Evolutionary conservation across 2,888 invertebrate genomes (phyloP), one percentile per base, ranked within the genome.

Genomic region (Noctua pronuba): DNA sequence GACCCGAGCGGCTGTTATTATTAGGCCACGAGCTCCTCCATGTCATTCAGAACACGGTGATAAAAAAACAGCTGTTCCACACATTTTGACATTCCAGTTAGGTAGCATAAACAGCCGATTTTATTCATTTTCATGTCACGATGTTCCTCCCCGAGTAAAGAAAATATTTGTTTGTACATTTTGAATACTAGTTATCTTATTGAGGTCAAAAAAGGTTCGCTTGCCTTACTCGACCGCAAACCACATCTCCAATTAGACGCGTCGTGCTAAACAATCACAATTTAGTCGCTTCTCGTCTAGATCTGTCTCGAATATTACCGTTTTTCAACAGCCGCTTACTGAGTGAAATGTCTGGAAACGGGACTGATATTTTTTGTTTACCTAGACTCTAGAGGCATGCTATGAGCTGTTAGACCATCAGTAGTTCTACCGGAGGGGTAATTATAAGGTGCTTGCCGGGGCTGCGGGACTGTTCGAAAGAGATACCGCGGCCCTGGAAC

Each of bases 191-290:
- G 38, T 71, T 76, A 80, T 49, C n/a, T 28, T 80, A 74, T 73
- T 82, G 75, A 66, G 73, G 82, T 75, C 64, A 55, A 68, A 79
- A 64, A 71, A 64, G 69, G 82, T 69, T 71, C 64, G 52, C 66
- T 44, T 68, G 49, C 58, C 41, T 68, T 60, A 64, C 41, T 73
- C 67, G 44, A 75, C 83, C 83, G 70, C 85, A 85, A 73, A 80
- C 82, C 83, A 44, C 75, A 68, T 83, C 62, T 76, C 73, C 66
- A 85, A 83, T 85, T 85, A 85, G 77, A 75, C 35, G 58, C 16
- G 64, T 80, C 76, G 58, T 73, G 85, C 80, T 80, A 80, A 85
- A 80, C 60, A 75, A 80, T 73, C 75, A 75, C 60, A 82, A 71
- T 79, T 82, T 72, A 69, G 38, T 82, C 62, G n/a, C 38, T n/a